Percentiles rank a stretch among this genome's conserved stretches.
Conservation (phyloP, 2,888 invertebrate genomes). For the Lochmaea crataegi region DNA sequence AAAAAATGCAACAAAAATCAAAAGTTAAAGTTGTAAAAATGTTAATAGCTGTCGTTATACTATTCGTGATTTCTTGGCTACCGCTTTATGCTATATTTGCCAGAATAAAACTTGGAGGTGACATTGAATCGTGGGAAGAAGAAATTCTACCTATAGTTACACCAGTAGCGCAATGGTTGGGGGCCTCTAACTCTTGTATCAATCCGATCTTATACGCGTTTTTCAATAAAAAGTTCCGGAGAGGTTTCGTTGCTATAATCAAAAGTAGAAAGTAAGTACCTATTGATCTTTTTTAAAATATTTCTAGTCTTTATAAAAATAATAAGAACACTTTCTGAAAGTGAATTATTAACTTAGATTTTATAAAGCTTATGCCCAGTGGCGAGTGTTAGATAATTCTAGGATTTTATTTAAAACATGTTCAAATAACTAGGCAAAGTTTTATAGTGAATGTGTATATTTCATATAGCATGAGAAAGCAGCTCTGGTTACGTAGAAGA, state of each 20-base stretch:
- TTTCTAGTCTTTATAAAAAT: too few relatives aligned
- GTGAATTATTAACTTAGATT: too few relatives aligned
- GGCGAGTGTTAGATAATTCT: too few relatives aligned
- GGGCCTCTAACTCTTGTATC: slow-evolving; percentile 94
- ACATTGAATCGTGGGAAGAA: slow-evolving; percentile 81
- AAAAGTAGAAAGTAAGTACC: slow-evolving; percentile 74
- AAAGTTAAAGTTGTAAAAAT: slow-evolving; percentile 96
- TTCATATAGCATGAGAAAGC: too few relatives aligned
- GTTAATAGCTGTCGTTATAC: slow-evolving; percentile 90
- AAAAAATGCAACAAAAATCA: slow-evolving; percentile 92
- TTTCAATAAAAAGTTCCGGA: slow-evolving; percentile 93
- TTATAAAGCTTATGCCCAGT: too few relatives aligned
- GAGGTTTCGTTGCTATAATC: slow-evolving; percentile 89
- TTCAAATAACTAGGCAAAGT: too few relatives aligned
- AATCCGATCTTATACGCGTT: slow-evolving; percentile 95
- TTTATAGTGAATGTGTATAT: too few relatives aligned
- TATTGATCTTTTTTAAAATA: too few relatives aligned
- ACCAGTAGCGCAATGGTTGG: slow-evolving; percentile 92
- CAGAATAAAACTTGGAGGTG: slow-evolving; percentile 84
- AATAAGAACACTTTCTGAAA: too few relatives aligned
- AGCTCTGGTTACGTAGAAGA: too few relatives aligned
- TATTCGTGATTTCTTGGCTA: slow-evolving; percentile 94
- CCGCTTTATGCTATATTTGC: slow-evolving; percentile 92
- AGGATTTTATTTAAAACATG: too few relatives aligned
- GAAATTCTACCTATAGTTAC: slow-evolving; percentile 83